Evolutionary conservation across 2,113 vertebrate genomes (phyloP), one percentile per base, ranked within the genome.

Genomic region (Amblyornis subalaris): DNA sequence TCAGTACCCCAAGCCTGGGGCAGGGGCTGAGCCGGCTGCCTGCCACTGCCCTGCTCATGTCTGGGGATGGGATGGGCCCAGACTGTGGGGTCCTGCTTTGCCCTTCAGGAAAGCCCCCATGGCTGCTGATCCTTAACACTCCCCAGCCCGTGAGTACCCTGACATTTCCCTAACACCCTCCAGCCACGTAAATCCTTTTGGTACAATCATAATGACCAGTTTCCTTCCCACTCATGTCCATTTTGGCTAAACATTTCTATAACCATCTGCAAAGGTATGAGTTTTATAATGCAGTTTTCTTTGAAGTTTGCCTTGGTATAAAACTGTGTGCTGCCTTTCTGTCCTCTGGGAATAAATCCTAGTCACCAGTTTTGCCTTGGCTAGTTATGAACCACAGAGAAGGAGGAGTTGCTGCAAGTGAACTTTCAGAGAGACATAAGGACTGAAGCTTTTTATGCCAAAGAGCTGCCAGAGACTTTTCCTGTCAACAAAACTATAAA

Each of bases 401-500:
- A 90, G 42, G 22, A 92, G 33, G 20, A 74, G 12, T 57, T 84
- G 60, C 69, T 67, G 47, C n/a, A 76, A 55, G 40, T 69, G 42
- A 83, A 76, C 45, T 93, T 93, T 91, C 31, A 87, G 53, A 75
- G 89, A 77, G 36, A 88, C 11, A 36, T 87, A 85, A 65, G 2
- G 15, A 48, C 61, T 93, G 60, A 70, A 76, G 22, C 57, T 91
- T 94, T 92, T 90, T 65, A 26, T 61, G 86, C 79, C 90, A 79
- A 81, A 55, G 73, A 90, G 29, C 55, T 96, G 81, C 86, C 71
- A 82, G 50, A 88, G 91, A 73, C 16, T 55, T 87, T 77, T 85
- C 60, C 62, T 89, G 54, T 95, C 90, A 94, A 82, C 75, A 79
- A 86, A 91, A 89, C 42, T 90, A 90, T 67, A 83, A 77, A n/a